phyloP scores from a whole-genome alignment of 2,888 invertebrate genomes.

The Caenorhabditis sp. region DNA sequence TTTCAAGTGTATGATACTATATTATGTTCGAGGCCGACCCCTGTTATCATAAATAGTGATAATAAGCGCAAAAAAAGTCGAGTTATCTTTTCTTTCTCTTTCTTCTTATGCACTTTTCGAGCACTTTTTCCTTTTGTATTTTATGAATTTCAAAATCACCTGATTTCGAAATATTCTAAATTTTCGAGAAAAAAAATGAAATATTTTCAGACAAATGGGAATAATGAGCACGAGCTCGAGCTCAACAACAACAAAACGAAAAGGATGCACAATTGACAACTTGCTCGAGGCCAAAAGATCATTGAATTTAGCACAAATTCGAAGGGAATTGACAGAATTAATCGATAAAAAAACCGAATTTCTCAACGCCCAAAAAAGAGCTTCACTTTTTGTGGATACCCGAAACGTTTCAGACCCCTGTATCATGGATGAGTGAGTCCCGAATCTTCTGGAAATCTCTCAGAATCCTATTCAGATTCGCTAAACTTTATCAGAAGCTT shows the following conservation, averaged over 20 bases:
- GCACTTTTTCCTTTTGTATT: neutral
- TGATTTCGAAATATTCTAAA: neutral
- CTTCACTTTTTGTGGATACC: slow-evolving; percentile 45
- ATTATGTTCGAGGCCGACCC: too few relatives aligned
- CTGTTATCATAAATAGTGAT: slow-evolving; percentile 8
- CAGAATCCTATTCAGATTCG: slow-evolving; percentile 16
- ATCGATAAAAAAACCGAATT: slow-evolving; percentile 45
- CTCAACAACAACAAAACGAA: slow-evolving; percentile 14
- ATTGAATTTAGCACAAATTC: slow-evolving; percentile 26
- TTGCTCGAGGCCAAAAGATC: slow-evolving; percentile 34
- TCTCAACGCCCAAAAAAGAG: slow-evolving; percentile 39
- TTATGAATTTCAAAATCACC: too few relatives aligned
- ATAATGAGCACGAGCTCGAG: slow-evolving; percentile 21
- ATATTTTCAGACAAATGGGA: slow-evolving; percentile 21
- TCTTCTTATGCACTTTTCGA: neutral
- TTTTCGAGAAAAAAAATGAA: neutral
- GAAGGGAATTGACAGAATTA: slow-evolving; percentile 33
- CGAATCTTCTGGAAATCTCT: neutral
- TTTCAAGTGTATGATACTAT: neutral
- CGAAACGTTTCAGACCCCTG: slow-evolving; percentile 27
- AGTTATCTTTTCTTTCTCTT: slow-evolving; percentile 2
- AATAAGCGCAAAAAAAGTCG: neutral
- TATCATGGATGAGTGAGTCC: slow-evolving; percentile 42
- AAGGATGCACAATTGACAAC: slow-evolving; percentile 30
- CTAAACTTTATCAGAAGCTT: slow-evolving; percentile 18